Base-by-base conservation (phyloP, 1,140 invertebrate species). In the Heterodera carotae region DNA sequence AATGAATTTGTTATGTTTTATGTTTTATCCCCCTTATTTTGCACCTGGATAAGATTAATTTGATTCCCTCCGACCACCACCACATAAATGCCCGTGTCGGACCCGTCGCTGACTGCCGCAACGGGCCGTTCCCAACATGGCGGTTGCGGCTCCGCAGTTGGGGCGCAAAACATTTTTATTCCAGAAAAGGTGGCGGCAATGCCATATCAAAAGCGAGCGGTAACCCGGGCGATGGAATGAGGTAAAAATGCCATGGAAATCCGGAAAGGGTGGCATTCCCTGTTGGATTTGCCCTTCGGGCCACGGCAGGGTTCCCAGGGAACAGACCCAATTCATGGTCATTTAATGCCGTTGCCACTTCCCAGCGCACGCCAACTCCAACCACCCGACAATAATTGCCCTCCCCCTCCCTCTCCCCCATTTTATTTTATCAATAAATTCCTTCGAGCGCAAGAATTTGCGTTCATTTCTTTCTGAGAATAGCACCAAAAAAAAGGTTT, bases 41-140 rank as follows among this genome's bases (percentile, higher is more conserved):
- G 8, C 1, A 34, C 62, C 62, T 31, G 62, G 31, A 66, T 66
- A 12, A 7, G 10, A 15, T 66, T 66, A 66, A 29, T 66, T 66
- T 29, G 62, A 22, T 31, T 66, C 62, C 62, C 29, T 34, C 62
- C 62, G 62, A 66, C 62, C 62, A 66, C 62, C 62, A 66, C 62
- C 22, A 66, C 62, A 27, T 29, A 66, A 27, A 66, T 66, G 62
- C 62, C 62, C 62, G 62, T 22, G 62, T 66, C 22, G 62, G 62
- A 29, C 62, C 29, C 62, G 62, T 34, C n/a, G 60, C 60, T 66
- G 29, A 18, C 15, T 34, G 48, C 12, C n/a, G 29, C 62, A 31
- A 34, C 33, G 62, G 48, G 22, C 48, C 48, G 48, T 22, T 56
- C 48, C 48, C 48, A 56, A 56, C 12, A n/a, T 22, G 48, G 48